Conservation (phyloP, 2,888 invertebrate species). For the Stegophylla sp. region DNA sequence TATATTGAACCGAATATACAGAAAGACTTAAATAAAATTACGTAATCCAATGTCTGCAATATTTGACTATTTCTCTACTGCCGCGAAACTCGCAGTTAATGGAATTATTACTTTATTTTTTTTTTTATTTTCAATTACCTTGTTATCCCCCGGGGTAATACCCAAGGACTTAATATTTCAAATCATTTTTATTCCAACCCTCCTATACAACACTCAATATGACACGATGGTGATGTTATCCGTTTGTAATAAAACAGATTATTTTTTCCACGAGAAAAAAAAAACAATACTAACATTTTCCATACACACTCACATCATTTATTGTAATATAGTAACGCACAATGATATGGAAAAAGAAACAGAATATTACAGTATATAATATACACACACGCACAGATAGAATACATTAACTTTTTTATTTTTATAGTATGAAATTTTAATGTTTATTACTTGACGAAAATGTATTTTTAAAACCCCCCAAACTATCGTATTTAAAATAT, state of each 20-base stretch:
- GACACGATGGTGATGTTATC: not conserved
- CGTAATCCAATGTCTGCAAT: conserved; percentile 16
- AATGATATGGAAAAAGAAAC: too few relatives aligned
- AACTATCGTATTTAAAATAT: not conserved
- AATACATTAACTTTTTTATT: too few relatives aligned
- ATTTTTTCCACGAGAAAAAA: not conserved
- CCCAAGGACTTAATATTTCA: not conserved
- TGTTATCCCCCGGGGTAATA: conserved; percentile 5
- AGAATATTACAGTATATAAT: not conserved
- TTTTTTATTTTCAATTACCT: conserved; percentile 35
- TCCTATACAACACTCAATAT: not conserved
- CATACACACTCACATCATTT: not conserved
- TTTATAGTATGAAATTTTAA: not conserved
- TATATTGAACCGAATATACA: not conserved
- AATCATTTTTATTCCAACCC: not conserved
- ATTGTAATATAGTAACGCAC: too few relatives aligned
- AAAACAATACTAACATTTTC: not conserved
- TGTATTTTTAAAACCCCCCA: not conserved
- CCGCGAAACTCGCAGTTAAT: conserved; percentile 3
- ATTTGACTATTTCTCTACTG: not conserved
- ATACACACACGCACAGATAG: not conserved
- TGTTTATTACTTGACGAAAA: not conserved
- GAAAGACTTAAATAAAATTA: conserved; percentile 29
- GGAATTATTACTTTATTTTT: conserved; percentile 18
- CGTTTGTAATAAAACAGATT: not conserved